These are phyloP conservation scores for Pelusios castaneus DNA, from an alignment of 2,113 vertebrate genomes.

Conservation along the genomic window DNA sequence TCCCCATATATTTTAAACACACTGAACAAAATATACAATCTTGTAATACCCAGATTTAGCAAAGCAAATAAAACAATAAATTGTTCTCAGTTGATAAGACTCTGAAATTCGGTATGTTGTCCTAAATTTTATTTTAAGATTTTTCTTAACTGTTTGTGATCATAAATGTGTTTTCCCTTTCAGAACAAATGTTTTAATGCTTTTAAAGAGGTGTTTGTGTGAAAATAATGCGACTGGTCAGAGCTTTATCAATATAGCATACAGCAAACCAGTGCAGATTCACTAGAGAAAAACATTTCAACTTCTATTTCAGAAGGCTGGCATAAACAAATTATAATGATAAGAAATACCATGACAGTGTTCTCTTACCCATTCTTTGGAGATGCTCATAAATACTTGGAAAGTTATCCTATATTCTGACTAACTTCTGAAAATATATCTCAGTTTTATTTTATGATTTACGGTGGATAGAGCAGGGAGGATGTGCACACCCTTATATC, in stretches of 20 bases:
- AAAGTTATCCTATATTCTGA: neutral
- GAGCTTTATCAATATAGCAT: neutral
- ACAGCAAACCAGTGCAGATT: neutral
- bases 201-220: neutral
- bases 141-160: neutral
- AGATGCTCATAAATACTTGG: neutral
- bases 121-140: neutral
- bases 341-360: neutral
- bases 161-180: neutral
- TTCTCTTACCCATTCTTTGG: neutral
- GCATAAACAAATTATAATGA: neutral
- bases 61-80: neutral
- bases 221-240: neutral
- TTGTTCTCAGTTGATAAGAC: neutral
- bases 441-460: neutral
- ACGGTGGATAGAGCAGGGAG: neutral
- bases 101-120: neutral
- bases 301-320: neutral
- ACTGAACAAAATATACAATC: neutral
- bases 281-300: neutral
- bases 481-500: neutral
- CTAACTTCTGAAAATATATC: neutral
- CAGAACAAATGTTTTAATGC: neutral
- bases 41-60: neutral
- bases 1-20: neutral